Base-by-base conservation (phyloP, 2,888 invertebrate species). In the Drosophila limbata region DNA sequence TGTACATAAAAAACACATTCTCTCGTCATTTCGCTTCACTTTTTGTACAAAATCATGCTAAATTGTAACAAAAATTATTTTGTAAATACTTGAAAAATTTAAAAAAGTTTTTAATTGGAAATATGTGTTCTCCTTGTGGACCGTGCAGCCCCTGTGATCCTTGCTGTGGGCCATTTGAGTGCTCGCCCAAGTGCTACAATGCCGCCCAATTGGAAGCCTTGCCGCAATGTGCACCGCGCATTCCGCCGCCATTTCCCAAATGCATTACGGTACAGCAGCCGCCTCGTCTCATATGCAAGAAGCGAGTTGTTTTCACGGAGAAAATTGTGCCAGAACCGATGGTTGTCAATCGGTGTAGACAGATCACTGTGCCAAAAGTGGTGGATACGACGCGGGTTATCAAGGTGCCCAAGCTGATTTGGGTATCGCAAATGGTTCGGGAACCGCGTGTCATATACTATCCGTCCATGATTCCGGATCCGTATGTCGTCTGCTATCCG, bases 381-480 rank as follows among this genome's bases (percentile, higher is more conserved):
- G 51, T 51, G 51, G 51, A 51, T n/a, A 11, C 51, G 10, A 51
- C 51, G 8, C 51, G 51, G 9, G 51, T 51, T 11, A 51, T 51
- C 6, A 51, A 51, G 35, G 51, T 51, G 21, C 51, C 51, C 3
- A 51, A 51, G n/a, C 35, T 51, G 33, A 51, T 51, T 51, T 51
- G 51, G 51, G 86, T 90, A 11, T 85, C 87, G 15, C 90, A 90
- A 69, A 80, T 90, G 82, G 85, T 90, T 45, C 90, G 88, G 17
- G 91, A 91, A 50, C 91, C 91, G 2, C 79, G 89, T 52, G 89
- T 91, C 21, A 84, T 90, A n/a, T 91, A 90, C 61, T 88, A 89
- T 68, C 89, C 90, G 9, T 88, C 87, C 3, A 88, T 89, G 81
- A 51, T 51, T 21, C 51, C 51, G 19, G 51, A 51, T 21, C 51